Evolutionary conservation across 1,140 invertebrate genomes (phyloP).

Genomic region (Potamilus streckersoni): DNA sequence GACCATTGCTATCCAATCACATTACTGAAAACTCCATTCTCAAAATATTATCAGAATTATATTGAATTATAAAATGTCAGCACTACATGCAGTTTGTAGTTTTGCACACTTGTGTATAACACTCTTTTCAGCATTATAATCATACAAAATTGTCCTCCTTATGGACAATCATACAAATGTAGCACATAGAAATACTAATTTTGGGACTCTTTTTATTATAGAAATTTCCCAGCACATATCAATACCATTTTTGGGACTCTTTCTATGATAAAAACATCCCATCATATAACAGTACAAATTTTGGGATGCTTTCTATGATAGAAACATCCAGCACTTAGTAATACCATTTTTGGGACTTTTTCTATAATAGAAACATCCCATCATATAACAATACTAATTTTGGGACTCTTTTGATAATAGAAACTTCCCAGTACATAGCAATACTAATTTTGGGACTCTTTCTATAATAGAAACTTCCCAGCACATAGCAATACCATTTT

Average conservation of each 20-base stretch:
- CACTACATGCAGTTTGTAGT: neutral
- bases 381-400: too few relatives aligned
- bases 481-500: too few relatives aligned
- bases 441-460: too few relatives aligned
- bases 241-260: too few relatives aligned
- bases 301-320: too few relatives aligned
- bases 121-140: neutral
- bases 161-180: neutral
- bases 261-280: too few relatives aligned
- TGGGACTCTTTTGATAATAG: constrained; percentile 17
- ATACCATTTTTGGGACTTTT: neutral
- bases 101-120: neutral
- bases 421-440: neutral
- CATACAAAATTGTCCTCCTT: neutral
- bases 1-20: neutral
- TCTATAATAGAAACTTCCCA: too few relatives aligned
- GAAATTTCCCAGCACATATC: too few relatives aligned
- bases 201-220: too few relatives aligned
- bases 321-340: neutral
- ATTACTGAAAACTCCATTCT: too few relatives aligned
- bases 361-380: constrained; percentile 20
- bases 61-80: neutral
- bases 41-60: neutral
- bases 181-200: too few relatives aligned
- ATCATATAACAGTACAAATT: too few relatives aligned